Base-by-base conservation (phyloP, 2,888 invertebrate species). In the Syritta pipiens region DNA sequence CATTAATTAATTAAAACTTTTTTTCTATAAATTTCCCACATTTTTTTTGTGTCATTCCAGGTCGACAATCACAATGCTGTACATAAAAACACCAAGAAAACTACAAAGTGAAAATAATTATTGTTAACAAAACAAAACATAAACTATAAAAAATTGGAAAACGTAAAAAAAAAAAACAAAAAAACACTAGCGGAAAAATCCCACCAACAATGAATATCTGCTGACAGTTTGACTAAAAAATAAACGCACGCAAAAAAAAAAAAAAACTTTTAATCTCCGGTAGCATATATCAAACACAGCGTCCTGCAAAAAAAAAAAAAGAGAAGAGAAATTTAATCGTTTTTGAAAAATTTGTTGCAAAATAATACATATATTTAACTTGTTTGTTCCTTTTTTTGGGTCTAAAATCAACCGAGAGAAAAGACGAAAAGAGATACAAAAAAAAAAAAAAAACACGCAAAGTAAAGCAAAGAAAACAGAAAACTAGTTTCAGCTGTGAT, bases 401-500 rank as follows among this genome's bases (percentile, higher is more conserved):
- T n/a, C n/a, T n/a, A n/a, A n/a, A n/a, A n/a, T n/a, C n/a, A n/a
- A n/a, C n/a, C 6, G 10, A 42, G 5, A 57, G 5, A 24, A n/a
- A 22, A 49, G n/a, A 30, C 30, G 32, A 9, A 32, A 9, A 37
- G 37, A 37, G 37, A 37, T 24, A 49, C 10, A 44, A 22, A 20
- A 4, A 19, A n/a, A 10, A 44, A 1, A 49, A 28, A 44, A 63
- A 20, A 46, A 57, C 20, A 20, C n/a, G n/a, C n/a, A 32, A 24
- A 40, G 22, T 48, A 55, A 76, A 55, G 30, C 3, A 37, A 10
- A 24, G 28, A 49, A 67, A 28, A 67, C 12, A 48, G 24, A 35
- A 55, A 72, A 74, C 79, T 79, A 79, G 19, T 68, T 74, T 67
- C 62, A 74, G 60, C 79, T 79, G 79, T 79, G 79, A 79, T 79